Evolutionary conservation across 2,888 invertebrate species (phyloP), one percentile per base, ranked within the genome.

Genomic region (Cerceris ruficornis): DNA sequence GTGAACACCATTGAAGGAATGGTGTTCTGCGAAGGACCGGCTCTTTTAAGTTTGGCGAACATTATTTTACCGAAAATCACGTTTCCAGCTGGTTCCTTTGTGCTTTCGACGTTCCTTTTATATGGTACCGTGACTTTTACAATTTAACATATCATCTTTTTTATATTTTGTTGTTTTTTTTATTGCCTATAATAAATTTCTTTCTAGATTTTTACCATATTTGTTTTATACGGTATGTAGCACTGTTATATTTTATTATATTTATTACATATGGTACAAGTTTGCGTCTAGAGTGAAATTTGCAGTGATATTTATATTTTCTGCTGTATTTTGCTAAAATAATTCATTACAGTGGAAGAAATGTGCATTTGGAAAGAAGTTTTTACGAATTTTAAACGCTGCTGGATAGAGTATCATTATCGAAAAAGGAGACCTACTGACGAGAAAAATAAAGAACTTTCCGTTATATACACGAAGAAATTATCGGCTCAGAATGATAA

Each of bases 1-100:
- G 72, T 88, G 39, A 87, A 88, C 59, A 90, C 90, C 17, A 77
- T 89, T 43, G 82, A 80, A 74, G 90, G 88, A 66, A 87, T 90
- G 76, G 69, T 67, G 11, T 62, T 88, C 54, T 81, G 75, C 69
- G 90, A 90, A 78, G 89, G 85, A 50, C 89, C 88, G 17, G 76
- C 89, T 7, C 69, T 90, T 65, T 65, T 88, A 1, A 78, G 67
- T 15, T 75, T 89, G 42, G 79, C 83, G 17, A 76, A 83, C 17
- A 77, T 70, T 7, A 75, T 89, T 57, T 66, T 88, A 59, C 85
- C 88, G 0, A 84, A 84, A 54, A 77, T 84, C 57, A 85, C 82
- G 15, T 46, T 88, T n/a, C 79, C 86, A 11, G 81, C 85, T 6
- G 83, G 79, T 46, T 73, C 76, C 46, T 90, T 90, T 59, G 69